Evolutionary conservation across 2,113 vertebrate genomes (phyloP), one percentile per base, ranked within the genome.

Genomic region (Hemicordylus capensis): DNA sequence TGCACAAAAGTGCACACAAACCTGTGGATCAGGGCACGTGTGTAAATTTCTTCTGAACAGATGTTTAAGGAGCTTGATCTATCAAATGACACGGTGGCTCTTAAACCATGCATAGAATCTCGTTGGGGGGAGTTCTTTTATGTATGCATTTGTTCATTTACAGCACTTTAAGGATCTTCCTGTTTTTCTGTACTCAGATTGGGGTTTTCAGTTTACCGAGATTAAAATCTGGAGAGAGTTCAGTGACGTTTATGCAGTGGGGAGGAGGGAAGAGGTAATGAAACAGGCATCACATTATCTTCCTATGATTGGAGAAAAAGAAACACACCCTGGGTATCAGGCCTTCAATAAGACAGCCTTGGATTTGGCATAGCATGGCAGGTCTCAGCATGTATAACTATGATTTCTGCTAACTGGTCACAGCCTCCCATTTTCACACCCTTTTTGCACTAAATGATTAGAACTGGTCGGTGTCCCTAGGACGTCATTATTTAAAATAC

Each of bases 371-470:
- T 87, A 93, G 92, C 89, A 89, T 88, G 90, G 93, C 98, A 98
- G 93, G 98, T 96, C 97, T 80, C 88, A 94, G 93, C 97, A 96
- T 97, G 97, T 95, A 87, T 87, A 86, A 95, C 92, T 93, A 95
- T 97, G 97, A 96, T 97, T 97, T 97, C 96, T 96, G 97, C 96
- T 97, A 97, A 97, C 96, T 96, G 96, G 95, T 96, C 96, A 95
- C 95, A 94, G 95, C 93, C 96, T 96, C 90, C 92, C 91, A 95
- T 96, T 96, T 97, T 98, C 97, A 96, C 97, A 97, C 97, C 96
- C 96, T 92, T 93, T 95, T 94, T 97, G 93, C 95, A 97, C 97
- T 97, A 97, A 97, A 97, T 97, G 95, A 95, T 96, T 95, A 95
- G 95, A 95, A 94, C 93, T 89, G 95, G 95, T 96, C 95, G 94